Percentiles rank a stretch among this genome's conserved stretches.
phyloP scores from a whole-genome alignment of 1,140 invertebrate species.

The Diabrotica virgifera region DNA sequence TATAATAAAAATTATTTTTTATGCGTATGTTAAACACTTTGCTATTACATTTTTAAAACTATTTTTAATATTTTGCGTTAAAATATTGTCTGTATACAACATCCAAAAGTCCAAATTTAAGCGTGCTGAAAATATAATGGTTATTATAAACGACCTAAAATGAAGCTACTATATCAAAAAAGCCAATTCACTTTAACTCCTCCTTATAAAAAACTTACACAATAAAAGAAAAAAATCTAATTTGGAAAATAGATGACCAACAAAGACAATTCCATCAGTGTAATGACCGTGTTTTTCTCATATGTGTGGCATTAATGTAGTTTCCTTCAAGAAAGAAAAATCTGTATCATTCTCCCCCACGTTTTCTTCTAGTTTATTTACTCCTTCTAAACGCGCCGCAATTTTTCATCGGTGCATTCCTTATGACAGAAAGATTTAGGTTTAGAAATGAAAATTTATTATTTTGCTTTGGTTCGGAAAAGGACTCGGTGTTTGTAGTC shows the following conservation, averaged over 20 bases:
- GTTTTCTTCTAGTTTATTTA: constrained; percentile 33
- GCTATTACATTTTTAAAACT: no score
- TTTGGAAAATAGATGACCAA: constrained; percentile 10
- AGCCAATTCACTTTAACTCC: no score
- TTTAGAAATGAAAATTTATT: constrained; percentile 25
- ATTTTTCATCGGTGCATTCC: constrained; percentile 35
- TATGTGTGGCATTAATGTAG: constrained; percentile 32
- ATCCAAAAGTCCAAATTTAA: no score
- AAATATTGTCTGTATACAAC: no score
- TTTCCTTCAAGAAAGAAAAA: constrained; percentile 33
- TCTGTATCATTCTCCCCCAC: constrained; percentile 30
- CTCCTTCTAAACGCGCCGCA: constrained; percentile 30
- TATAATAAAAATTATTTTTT: no score
- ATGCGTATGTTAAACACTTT: no score
- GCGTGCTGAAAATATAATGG: no score
- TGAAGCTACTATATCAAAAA: no score
- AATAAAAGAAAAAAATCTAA: constrained; percentile 8
- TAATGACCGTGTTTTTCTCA: constrained; percentile 22
- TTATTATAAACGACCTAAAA: no score
- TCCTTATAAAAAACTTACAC: no score
- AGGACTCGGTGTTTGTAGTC: not conserved
- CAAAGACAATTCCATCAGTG: constrained; percentile 19
- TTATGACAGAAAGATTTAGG: constrained; percentile 33
- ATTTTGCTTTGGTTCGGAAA: not conserved
- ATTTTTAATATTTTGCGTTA: no score